A percentile compares a stretch with the other conserved stretches of the same genome.
Evolutionary conservation across 2,888 invertebrate species (phyloP).

Genomic region (Alloplasta piceator): DNA sequence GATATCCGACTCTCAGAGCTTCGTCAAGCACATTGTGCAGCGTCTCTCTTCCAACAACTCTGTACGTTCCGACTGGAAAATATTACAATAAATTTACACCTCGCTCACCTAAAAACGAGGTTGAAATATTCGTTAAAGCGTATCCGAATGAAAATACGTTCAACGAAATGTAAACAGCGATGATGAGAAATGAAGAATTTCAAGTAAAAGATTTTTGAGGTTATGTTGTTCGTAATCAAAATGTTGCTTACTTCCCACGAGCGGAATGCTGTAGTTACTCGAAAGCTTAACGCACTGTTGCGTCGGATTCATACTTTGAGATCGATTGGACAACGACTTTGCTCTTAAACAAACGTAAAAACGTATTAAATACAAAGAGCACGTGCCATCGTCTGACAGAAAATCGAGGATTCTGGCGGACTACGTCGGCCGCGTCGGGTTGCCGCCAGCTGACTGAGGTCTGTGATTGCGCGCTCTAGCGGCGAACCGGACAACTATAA

Average conservation of each 20-base stretch:
- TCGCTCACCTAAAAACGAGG: conserved; percentile 24
- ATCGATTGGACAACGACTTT: too few relatives aligned
- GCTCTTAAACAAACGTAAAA: too few relatives aligned
- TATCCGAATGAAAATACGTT: conserved; percentile 25
- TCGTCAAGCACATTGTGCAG: conserved; percentile 86
- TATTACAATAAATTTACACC: conserved; percentile 41
- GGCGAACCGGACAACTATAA: too few relatives aligned
- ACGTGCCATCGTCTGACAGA: too few relatives aligned
- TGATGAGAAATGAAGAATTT: conserved; percentile 17
- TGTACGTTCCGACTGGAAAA: conserved; percentile 88
- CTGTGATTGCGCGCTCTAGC: too few relatives aligned
- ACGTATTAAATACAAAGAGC: too few relatives aligned
- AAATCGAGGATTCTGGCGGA: too few relatives aligned
- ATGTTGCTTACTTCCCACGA: conserved; percentile 85
- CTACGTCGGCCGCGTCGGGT: too few relatives aligned
- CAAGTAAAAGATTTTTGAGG: conserved; percentile 4
- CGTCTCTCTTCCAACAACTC: conserved; percentile 84
- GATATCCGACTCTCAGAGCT: conserved; percentile 88
- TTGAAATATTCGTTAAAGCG: background rate
- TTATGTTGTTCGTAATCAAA: conserved; percentile 17
- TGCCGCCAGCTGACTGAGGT: too few relatives aligned
- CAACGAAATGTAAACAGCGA: too few relatives aligned
- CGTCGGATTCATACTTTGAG: conserved; percentile 57
- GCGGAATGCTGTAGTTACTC: conserved; percentile 85
- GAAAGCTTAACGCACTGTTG: conserved; percentile 76